Evolutionary conservation across 2,113 vertebrate genomes (phyloP).

Genomic region (Psilopsiagon aymara): DNA sequence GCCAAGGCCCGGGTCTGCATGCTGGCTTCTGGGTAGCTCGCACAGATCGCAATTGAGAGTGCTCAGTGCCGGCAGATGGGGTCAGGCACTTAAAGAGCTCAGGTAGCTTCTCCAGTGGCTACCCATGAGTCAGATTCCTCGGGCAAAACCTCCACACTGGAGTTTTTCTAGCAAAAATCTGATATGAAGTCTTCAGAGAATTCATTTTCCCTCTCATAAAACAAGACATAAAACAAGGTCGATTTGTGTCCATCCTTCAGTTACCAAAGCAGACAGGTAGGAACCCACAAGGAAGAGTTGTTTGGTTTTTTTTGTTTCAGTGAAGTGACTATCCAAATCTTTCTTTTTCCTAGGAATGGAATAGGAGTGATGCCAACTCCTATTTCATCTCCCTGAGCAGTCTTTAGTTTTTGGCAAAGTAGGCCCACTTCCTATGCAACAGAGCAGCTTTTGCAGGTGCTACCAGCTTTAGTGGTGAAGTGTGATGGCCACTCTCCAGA

Average conservation of each 20-base stretch:
- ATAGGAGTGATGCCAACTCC: not conserved
- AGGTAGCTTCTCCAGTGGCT: not conserved
- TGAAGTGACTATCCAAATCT: not conserved
- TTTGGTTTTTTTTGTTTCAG: not conserved
- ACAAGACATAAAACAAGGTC: not conserved
- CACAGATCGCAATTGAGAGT: accelerated
- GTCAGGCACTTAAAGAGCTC: not conserved
- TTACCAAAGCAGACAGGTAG: not conserved
- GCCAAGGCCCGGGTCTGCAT: not conserved
- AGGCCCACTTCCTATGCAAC: not conserved
- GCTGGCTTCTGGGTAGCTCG: not conserved
- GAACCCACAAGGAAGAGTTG: not conserved
- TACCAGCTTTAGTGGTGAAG: not conserved
- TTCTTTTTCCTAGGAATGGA: not conserved
- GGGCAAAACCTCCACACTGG: not conserved
- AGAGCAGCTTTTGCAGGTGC: not conserved
- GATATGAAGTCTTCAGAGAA: not conserved
- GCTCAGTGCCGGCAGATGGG: accelerated
- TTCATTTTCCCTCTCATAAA: not conserved
- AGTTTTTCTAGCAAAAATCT: not conserved
- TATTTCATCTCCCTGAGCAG: not conserved
- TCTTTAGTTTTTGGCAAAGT: not conserved
- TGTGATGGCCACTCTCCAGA: not conserved
- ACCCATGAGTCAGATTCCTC: not conserved
- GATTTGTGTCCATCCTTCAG: not conserved